Evolutionary conservation across 2,888 invertebrate species (phyloP).

Genomic region (Liposcelis brunnea): DNA sequence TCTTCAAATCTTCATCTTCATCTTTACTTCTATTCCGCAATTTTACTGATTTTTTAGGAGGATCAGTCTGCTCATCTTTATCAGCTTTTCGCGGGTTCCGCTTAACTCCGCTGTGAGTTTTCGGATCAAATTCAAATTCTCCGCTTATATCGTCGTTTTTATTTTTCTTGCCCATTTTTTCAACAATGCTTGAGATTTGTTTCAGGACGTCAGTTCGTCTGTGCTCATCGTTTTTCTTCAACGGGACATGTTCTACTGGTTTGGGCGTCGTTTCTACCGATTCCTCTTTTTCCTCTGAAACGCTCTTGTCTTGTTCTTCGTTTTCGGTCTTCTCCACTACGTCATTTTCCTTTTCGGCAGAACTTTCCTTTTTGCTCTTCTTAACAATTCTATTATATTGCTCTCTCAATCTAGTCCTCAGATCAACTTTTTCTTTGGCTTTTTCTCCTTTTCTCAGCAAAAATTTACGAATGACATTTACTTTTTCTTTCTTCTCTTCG

Average conservation of each 20-base stretch:
- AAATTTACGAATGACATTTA: background rate
- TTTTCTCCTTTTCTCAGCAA: background rate
- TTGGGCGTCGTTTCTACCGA: background rate
- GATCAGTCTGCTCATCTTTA: background rate
- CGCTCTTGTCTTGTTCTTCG: background rate
- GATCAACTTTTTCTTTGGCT: background rate
- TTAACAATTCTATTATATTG: background rate
- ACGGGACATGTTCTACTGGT: background rate
- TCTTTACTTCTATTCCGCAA: too few species aligned
- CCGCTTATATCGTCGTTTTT: background rate
- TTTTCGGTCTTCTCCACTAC: background rate
- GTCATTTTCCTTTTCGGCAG: background rate
- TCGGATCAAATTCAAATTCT: background rate
- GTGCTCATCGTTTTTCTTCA: background rate
- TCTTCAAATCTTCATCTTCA: background rate
- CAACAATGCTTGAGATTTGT: background rate
- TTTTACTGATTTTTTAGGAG: too few species aligned
- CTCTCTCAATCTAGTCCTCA: background rate
- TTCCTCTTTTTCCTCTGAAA: background rate
- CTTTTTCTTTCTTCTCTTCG: background rate
- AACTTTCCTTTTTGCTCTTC: background rate
- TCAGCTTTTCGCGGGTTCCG: background rate
- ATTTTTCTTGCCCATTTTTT: background rate
- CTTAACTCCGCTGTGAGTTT: background rate
- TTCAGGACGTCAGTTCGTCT: background rate